phyloP scores from a whole-genome alignment of 2,797 vertebrate genomes.

The Aulostomus chinensis region DNA sequence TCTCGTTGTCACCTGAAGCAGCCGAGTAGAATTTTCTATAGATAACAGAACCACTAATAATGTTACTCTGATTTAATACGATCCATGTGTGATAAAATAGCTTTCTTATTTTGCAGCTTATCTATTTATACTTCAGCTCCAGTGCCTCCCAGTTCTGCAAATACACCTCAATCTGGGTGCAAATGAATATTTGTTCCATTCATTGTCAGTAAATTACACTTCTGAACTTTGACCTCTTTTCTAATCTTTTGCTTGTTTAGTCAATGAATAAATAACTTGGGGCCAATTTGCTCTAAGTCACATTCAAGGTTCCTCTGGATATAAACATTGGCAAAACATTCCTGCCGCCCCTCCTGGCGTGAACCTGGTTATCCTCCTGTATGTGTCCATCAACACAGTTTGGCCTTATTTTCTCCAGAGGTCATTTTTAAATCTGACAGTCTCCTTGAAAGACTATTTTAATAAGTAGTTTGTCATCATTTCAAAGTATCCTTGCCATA shows the following conservation, averaged over 20 bases:
- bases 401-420: constrained; percentile 49
- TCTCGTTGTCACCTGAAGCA: not conserved
- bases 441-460: constrained; percentile 67
- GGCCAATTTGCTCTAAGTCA: constrained; percentile 3
- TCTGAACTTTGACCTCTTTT: constrained; percentile 14
- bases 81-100: too few relatives aligned
- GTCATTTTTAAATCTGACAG: constrained; percentile 54
- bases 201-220: constrained; percentile 13
- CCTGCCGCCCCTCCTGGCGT: not conserved
- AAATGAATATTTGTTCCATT: constrained; percentile 1
- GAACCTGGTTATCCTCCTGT: constrained; percentile 17
- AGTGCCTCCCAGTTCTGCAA: too few relatives aligned
- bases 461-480: constrained; percentile 60
- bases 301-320: constrained; percentile 3
- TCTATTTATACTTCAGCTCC: too few relatives aligned
- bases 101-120: too few relatives aligned
- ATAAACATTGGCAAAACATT: not conserved
- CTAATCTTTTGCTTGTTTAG: constrained; percentile 2
- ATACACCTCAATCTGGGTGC: not conserved
- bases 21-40: not conserved
- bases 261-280: not conserved
- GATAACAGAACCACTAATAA: not conserved
- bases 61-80: too few relatives aligned
- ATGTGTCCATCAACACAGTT: constrained; percentile 23
- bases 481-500: constrained; percentile 50